These are phyloP conservation scores for Lepus oiostolus DNA, from an alignment of 2,797 vertebrate species.

Conservation along the genomic window DNA sequence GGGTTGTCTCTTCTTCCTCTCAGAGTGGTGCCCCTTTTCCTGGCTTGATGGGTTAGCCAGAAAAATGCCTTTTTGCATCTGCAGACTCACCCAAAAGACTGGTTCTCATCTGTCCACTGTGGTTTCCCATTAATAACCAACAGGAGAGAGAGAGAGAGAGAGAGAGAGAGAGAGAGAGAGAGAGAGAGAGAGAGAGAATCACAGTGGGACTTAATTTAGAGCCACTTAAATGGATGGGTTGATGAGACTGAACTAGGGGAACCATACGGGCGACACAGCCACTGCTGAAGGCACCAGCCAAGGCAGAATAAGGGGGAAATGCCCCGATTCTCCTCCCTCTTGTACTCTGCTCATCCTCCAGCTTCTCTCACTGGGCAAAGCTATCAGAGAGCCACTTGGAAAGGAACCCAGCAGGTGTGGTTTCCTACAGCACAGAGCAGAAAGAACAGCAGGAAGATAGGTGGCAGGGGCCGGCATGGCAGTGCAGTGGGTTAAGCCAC, in stretches of 20 bases:
- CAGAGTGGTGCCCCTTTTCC: not conserved
- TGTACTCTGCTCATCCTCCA: accelerated
- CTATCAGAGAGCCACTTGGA: not conserved
- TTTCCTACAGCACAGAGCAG: not conserved
- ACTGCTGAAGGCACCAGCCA: not conserved
- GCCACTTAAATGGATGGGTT: conserved; percentile 66
- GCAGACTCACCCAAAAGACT: conserved; percentile 52
- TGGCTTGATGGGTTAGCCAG: not conserved
- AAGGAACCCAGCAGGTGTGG: not conserved
- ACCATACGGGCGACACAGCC: not conserved
- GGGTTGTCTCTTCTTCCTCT: not conserved
- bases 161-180: conserved; percentile 53
- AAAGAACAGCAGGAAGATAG: not conserved
- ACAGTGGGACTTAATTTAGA: conserved; percentile 73
- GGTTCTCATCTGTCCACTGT: conserved; percentile 10
- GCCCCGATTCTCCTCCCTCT: accelerated
- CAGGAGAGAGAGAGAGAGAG: conserved; percentile 46
- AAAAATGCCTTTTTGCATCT: not conserved
- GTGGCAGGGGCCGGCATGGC: no score
- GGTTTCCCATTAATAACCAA: conserved; percentile 48
- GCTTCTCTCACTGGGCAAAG: not conserved
- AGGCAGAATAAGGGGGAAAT: not conserved
- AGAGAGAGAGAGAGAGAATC: conserved; percentile 34
- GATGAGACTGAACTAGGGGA: conserved; percentile 42
- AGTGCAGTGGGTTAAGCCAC: no score